phyloP scores from a whole-genome alignment of 2,113 vertebrate species.

The Gasterosteus nipponicus region DNA sequence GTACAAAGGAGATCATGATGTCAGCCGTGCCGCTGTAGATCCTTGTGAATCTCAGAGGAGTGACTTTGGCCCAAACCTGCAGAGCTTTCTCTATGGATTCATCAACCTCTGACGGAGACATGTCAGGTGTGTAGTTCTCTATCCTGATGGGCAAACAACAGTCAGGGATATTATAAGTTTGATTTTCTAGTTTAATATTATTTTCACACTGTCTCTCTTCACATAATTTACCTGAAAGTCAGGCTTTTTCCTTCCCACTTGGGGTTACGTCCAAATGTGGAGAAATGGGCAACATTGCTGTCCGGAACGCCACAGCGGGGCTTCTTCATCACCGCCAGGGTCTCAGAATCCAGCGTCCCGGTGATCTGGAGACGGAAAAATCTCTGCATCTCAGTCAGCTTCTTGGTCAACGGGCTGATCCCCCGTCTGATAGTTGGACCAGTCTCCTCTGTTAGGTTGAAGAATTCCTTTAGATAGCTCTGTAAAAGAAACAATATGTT shows the following conservation, averaged over 20 bases:
- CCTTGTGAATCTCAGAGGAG: slow-evolving; percentile 85
- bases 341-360: slow-evolving; percentile 76
- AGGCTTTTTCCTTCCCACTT: slow-evolving; percentile 85
- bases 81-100: slow-evolving; percentile 82
- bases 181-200: neutral
- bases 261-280: slow-evolving; percentile 64
- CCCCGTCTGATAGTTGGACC: slow-evolving; percentile 14
- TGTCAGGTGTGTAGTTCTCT: slow-evolving; percentile 84
- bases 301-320: slow-evolving; percentile 86
- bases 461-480: slow-evolving; percentile 78
- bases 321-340: slow-evolving; percentile 84
- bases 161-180: neutral
- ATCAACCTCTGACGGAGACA: slow-evolving; percentile 80
- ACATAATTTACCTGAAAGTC: slow-evolving; percentile 86
- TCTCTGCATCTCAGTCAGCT: slow-evolving; percentile 87
- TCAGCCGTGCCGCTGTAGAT: slow-evolving; percentile 79
- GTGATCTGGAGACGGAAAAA: slow-evolving; percentile 85
- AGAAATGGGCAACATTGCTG: slow-evolving; percentile 58
- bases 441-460: slow-evolving; percentile 66
- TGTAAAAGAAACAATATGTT: slow-evolving; percentile 26
- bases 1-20: slow-evolving; percentile 88
- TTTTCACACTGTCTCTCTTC: rapidly evolving
- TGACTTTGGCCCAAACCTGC: slow-evolving; percentile 84
- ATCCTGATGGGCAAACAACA: slow-evolving; percentile 79
- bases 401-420: slow-evolving; percentile 41